Percentiles rank a stretch among this genome's conserved stretches.
These are phyloP conservation scores for Sebastes hubbsi DNA, from an alignment of 2,797 vertebrate species.

Conservation along the genomic window DNA sequence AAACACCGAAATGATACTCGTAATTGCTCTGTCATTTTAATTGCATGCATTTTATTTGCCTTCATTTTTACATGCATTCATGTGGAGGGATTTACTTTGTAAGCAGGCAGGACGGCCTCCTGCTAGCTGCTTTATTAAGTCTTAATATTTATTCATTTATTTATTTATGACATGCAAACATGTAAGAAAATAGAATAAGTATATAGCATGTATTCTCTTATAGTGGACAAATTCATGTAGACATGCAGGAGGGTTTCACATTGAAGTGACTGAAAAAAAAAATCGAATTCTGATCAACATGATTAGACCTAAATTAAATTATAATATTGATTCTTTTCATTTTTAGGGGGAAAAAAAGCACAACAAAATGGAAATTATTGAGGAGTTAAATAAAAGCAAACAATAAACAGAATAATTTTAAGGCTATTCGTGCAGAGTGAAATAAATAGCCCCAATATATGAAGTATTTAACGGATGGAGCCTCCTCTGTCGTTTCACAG, in stretches of 20 bases:
- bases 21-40: constrained; percentile 1
- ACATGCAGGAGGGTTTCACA: not conserved
- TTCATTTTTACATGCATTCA: not conserved
- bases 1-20: constrained; percentile 12
- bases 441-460: not conserved
- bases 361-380: not conserved
- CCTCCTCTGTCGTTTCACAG: constrained; percentile 2
- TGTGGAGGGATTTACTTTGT: not conserved
- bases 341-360: not conserved
- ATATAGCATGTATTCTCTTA: not conserved
- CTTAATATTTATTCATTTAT: not conserved
- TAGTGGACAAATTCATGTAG: not conserved
- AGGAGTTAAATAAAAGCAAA: not conserved
- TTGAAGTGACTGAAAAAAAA: not conserved
- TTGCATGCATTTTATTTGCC: not conserved
- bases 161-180: not conserved
- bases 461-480: not conserved
- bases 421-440: not conserved
- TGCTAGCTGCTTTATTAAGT: not conserved
- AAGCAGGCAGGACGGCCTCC: not conserved
- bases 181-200: not conserved
- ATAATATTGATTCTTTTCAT: not conserved
- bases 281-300: not conserved
- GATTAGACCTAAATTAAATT: not conserved
- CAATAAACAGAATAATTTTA: not conserved